Evolutionary conservation across 1,140 invertebrate genomes (phyloP).

Genomic region (Ephestia elutella): DNA sequence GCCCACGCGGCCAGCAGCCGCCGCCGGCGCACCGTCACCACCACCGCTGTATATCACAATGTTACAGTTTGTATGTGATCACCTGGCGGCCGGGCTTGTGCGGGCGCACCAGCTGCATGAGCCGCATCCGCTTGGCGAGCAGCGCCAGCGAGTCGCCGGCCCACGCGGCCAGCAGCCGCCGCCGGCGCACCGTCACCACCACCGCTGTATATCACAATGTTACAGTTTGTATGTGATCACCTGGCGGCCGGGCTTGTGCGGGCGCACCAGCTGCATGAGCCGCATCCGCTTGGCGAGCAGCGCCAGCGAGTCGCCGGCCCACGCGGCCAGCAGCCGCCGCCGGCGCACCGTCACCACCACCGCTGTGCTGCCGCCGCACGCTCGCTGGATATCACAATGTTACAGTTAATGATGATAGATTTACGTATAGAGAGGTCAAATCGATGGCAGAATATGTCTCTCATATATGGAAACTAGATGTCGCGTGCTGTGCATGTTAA

Average conservation of each 20-base stretch:
- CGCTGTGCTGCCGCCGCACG: conserved; percentile 85
- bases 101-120: conserved; percentile 85
- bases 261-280: conserved; percentile 83
- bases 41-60: no score
- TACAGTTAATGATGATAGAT: no score
- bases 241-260: conserved; percentile 89
- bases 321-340: conserved; percentile 86
- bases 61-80: no score
- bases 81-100: conserved; percentile 90
- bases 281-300: conserved; percentile 84
- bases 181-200: conserved; percentile 80
- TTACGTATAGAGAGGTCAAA: no score
- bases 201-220: no score
- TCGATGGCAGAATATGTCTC: no score
- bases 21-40: conserved; percentile 79
- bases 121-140: conserved; percentile 82
- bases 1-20: conserved; percentile 91
- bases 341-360: conserved; percentile 81
- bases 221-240: no score
- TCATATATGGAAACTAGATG: no score
- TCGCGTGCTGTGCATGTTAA: no score
- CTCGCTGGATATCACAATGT: conserved; percentile 44
- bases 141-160: conserved; percentile 94
- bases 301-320: conserved; percentile 96
- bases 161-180: conserved; percentile 90